A percentile compares a stretch with the other conserved stretches of the same genome.
phyloP scores from a whole-genome alignment of 2,113 vertebrate genomes.

The Barnardius zonarius region DNA sequence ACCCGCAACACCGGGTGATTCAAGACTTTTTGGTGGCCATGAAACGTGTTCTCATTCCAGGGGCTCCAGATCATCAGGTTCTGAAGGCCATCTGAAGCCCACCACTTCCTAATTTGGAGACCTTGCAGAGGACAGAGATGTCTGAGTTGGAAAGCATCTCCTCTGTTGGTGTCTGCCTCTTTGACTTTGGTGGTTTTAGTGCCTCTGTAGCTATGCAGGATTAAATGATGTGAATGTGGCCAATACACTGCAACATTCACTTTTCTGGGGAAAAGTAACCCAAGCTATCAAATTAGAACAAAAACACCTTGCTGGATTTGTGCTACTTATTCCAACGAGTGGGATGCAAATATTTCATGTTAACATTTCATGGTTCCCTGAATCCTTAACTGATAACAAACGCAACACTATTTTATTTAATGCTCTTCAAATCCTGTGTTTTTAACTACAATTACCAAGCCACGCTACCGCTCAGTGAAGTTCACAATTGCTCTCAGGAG shows the following conservation, averaged over 20 bases:
- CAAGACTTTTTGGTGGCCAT: neutral
- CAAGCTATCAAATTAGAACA: neutral
- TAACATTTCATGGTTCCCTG: neutral
- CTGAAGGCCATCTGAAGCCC: neutral
- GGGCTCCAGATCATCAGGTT: slow-evolving; percentile 8
- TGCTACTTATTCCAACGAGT: neutral
- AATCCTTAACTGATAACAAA: neutral
- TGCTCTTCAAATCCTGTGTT: neutral
- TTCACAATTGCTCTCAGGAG: neutral
- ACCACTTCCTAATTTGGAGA: slow-evolving; percentile 42
- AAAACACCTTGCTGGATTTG: neutral
- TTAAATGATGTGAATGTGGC: neutral
- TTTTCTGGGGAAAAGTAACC: neutral
- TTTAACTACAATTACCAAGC: neutral
- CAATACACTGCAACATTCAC: neutral
- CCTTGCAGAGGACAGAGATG: neutral
- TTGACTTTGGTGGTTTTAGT: neutral
- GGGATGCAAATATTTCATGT: neutral
- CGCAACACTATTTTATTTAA: neutral
- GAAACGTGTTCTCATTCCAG: slow-evolving; percentile 2
- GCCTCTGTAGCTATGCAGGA: neutral
- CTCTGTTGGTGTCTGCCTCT: neutral
- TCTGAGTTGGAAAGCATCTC: neutral
- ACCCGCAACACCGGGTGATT: neutral
- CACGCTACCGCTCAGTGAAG: neutral